These are phyloP conservation scores for Eumacrocentrus americanus DNA, from an alignment of 2,888 invertebrate genomes.

Conservation along the genomic window DNA sequence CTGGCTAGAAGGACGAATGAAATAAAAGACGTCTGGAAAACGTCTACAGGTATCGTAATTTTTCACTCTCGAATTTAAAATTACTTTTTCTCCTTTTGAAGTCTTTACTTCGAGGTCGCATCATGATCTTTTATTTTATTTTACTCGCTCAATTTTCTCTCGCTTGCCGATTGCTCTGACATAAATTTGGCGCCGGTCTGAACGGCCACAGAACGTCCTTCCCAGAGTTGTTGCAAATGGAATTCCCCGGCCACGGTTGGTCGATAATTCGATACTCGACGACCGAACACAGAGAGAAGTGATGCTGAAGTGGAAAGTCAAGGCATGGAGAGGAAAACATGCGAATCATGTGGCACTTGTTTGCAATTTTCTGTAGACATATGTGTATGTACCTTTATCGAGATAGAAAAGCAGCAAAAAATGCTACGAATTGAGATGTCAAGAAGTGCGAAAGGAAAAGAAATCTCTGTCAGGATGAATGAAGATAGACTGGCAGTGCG, in stretches of 20 bases:
- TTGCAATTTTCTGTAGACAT: neutral
- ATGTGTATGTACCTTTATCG: neutral
- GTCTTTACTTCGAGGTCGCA: neutral
- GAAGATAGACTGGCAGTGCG: neutral
- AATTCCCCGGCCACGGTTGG: constrained; percentile 24
- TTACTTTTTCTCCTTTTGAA: neutral
- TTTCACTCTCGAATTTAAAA: neutral
- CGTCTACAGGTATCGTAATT: neutral
- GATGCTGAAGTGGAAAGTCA: no score
- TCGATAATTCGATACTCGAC: constrained; percentile 27
- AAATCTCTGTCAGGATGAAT: neutral
- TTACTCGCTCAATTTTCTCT: neutral
- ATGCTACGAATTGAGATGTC: neutral
- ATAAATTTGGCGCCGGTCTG: constrained; percentile 17
- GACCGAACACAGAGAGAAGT: no score
- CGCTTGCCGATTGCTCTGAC: neutral
- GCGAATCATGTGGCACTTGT: neutral
- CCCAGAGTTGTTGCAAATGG: constrained; percentile 19
- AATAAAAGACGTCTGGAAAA: neutral
- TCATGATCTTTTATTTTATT: neutral
- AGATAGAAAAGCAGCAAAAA: neutral
- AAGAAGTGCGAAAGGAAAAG: neutral
- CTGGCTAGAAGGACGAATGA: neutral
- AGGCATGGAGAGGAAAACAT: neutral
- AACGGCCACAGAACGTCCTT: constrained; percentile 14